Conservation (phyloP, 2,888 invertebrate species). For the Polietes domitor region DNA sequence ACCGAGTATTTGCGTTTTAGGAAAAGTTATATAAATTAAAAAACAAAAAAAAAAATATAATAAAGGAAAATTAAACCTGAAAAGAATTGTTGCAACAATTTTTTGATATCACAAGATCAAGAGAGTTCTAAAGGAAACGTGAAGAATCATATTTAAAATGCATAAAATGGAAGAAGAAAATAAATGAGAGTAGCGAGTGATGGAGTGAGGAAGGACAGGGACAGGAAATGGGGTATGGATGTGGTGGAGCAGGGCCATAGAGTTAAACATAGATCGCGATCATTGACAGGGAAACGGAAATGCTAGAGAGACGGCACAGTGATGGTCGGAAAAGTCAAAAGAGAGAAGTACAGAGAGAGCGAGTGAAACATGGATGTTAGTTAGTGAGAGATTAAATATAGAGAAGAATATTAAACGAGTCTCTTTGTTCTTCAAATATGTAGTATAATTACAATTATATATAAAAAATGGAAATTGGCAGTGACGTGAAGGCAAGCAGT, state of each 20-base stretch:
- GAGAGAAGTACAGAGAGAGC: constrained; percentile 2
- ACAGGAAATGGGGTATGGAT: constrained; percentile 20
- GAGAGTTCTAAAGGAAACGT: constrained; percentile 64
- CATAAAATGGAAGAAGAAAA: constrained; percentile 34
- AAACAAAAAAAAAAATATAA: constrained; percentile 58
- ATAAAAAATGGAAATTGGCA: not conserved
- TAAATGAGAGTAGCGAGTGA: not conserved
- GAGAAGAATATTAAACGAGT: constrained; percentile 12
- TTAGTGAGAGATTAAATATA: constrained; percentile 21
- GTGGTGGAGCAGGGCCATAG: no score
- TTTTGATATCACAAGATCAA: constrained; percentile 72
- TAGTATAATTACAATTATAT: not conserved
- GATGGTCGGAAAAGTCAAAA: constrained; percentile 35
- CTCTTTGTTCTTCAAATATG: not conserved
- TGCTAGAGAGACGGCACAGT: constrained; percentile 58
- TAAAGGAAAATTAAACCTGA: constrained; percentile 68
- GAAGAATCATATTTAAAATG: constrained; percentile 54
- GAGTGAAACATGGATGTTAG: not conserved
- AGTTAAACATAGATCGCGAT: constrained; percentile 54
- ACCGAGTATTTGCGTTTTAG: constrained; percentile 52
- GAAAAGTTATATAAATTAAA: constrained; percentile 63
- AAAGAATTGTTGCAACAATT: constrained; percentile 71
- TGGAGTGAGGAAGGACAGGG: constrained; percentile 41
- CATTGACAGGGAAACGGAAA: constrained; percentile 43
- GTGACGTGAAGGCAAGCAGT: not conserved